phyloP scores from a whole-genome alignment of 2,797 vertebrate species.

The Sardinella longiceps region DNA sequence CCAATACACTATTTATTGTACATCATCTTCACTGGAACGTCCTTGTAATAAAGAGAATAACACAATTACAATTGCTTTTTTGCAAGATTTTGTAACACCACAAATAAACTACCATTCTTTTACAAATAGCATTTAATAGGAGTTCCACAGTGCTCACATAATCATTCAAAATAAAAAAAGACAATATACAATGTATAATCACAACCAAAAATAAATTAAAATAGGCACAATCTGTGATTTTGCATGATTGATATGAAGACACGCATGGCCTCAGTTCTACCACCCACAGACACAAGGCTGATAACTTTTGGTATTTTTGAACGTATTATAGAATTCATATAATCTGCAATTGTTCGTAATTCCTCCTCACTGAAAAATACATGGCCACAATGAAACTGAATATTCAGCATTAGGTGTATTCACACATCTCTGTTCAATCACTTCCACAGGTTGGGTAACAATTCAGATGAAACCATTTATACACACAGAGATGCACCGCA shows the following conservation, averaged over 20 bases:
- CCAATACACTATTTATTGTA: neutral
- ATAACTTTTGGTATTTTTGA: constrained; percentile 24
- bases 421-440: constrained; percentile 6
- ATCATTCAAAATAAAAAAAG: constrained; percentile 51
- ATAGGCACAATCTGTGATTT: constrained; percentile 60
- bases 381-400: neutral
- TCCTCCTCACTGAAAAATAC: constrained; percentile 5
- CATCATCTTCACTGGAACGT: neutral
- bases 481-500: neutral
- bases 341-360: constrained; percentile 16
- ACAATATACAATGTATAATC: constrained; percentile 50
- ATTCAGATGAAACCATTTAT: neutral
- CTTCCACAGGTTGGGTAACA: neutral
- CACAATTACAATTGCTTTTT: neutral
- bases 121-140: constrained; percentile 69
- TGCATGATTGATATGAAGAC: constrained; percentile 44
- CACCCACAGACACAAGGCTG: constrained; percentile 22
- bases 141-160: constrained; percentile 50
- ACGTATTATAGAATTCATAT: neutral
- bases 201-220: constrained; percentile 52
- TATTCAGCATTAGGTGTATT: neutral
- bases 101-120: constrained; percentile 53
- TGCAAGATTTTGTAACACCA: neutral
- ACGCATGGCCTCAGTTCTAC: constrained; percentile 34
- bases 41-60: neutral